These are phyloP conservation scores for Cenopis cana DNA, from an alignment of 2,888 invertebrate genomes.

Conservation along the genomic window DNA sequence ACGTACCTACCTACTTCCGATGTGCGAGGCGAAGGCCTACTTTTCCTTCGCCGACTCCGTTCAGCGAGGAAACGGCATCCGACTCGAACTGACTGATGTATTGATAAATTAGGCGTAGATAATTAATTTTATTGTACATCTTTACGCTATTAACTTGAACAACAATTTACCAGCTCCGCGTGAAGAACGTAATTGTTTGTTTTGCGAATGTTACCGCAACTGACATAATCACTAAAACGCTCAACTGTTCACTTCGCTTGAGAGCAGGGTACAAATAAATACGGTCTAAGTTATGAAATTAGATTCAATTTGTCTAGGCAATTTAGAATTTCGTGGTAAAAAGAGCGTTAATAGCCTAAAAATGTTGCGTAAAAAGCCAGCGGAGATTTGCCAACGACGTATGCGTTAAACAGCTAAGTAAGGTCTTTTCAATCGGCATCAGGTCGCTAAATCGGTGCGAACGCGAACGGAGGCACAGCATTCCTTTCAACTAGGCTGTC, in stretches of 20 bases:
- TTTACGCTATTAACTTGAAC: slow-evolving; percentile 19
- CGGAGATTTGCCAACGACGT: slow-evolving; percentile 35
- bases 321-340: slow-evolving; percentile 21
- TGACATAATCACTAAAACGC: neutral
- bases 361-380: slow-evolving; percentile 27
- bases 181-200: slow-evolving; percentile 2
- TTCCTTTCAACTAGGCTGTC: slow-evolving; percentile 41
- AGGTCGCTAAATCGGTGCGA: slow-evolving; percentile 32
- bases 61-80: slow-evolving; percentile 36
- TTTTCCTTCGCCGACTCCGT: slow-evolving; percentile 43
- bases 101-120: slow-evolving; percentile 20
- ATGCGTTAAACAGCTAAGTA: slow-evolving; percentile 32
- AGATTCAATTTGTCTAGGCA: slow-evolving; percentile 24
- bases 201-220: slow-evolving; percentile 2
- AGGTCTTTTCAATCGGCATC: slow-evolving; percentile 43
- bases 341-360: slow-evolving; percentile 34
- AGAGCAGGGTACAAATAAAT: slow-evolving; percentile 1
- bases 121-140: slow-evolving; percentile 23
- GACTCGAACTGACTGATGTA: slow-evolving; percentile 26
- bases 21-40: slow-evolving; percentile 49
- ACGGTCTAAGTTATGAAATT: slow-evolving; percentile 9
- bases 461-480: slow-evolving; percentile 36
- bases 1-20: slow-evolving; percentile 55
- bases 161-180: slow-evolving; percentile 18
- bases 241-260: neutral